Conservation (phyloP, 2,797 vertebrate species). For the Clarias pachynema region DNA sequence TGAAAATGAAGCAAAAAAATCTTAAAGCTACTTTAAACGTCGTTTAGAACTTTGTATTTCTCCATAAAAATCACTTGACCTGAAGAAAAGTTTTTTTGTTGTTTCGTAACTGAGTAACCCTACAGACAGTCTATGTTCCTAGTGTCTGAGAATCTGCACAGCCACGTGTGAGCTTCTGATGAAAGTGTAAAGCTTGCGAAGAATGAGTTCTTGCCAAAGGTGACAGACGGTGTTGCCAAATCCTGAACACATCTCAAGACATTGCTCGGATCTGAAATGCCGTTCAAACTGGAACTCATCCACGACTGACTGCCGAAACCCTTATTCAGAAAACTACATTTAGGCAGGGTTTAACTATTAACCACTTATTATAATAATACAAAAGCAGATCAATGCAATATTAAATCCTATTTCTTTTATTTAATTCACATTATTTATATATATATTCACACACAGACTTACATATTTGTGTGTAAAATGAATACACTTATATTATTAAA, state of each 20-base stretch:
- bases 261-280: slow-evolving; percentile 20
- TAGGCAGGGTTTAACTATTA: neutral
- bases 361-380: neutral
- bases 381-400: neutral
- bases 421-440: slow-evolving; percentile 34
- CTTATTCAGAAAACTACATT: neutral
- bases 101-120: neutral
- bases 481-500: slow-evolving; percentile 25
- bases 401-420: slow-evolving; percentile 32
- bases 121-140: neutral
- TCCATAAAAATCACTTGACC: neutral
- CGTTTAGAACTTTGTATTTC: neutral
- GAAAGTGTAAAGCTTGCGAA: neutral
- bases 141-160: neutral
- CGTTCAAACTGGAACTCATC: slow-evolving; percentile 40
- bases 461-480: slow-evolving; percentile 25
- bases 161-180: neutral
- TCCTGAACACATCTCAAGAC: neutral
- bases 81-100: neutral
- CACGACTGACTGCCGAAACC: neutral
- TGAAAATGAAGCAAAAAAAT: neutral
- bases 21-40: neutral
- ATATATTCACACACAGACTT: slow-evolving; percentile 31
- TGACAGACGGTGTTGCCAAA: neutral
- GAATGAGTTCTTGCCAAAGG: neutral